These are phyloP conservation scores for Chalcis sispes DNA, from an alignment of 2,888 invertebrate species.

Conservation along the genomic window DNA sequence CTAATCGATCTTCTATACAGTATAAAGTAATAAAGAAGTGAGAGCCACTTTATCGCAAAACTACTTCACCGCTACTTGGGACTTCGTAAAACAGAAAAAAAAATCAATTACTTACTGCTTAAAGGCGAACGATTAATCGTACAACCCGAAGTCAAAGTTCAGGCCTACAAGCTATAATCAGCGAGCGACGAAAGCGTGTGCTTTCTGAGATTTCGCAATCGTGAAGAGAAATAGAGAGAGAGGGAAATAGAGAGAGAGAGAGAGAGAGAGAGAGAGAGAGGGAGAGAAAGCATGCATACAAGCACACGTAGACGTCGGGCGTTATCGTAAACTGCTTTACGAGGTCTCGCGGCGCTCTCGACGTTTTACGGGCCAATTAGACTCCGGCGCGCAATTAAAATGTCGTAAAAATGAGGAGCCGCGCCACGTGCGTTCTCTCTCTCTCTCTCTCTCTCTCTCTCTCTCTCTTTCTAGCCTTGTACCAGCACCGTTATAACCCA, in stretches of 20 bases:
- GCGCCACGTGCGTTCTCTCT: neutral
- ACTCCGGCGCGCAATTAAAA: slow-evolving; percentile 72
- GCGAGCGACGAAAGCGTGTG: neutral
- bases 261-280: too few species aligned
- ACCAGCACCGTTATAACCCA: slow-evolving; percentile 7
- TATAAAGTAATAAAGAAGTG: too few species aligned
- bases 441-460: slow-evolving; percentile 1
- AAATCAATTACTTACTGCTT: slow-evolving; percentile 4
- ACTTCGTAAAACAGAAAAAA: neutral
- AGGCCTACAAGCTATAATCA: neutral
- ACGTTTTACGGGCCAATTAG: slow-evolving; percentile 73
- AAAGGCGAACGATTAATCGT: neutral
- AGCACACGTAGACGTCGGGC: slow-evolving; percentile 37
- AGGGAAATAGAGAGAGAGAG: neutral
- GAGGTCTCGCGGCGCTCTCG: slow-evolving; percentile 61
- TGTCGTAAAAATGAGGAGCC: slow-evolving; percentile 71
- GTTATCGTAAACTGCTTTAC: slow-evolving; percentile 71
- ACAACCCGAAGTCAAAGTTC: slow-evolving; percentile 44
- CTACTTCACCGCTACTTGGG: neutral
- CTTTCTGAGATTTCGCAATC: slow-evolving; percentile 48
- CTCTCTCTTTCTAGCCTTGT: slow-evolving; percentile 56
- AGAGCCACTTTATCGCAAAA: too few species aligned
- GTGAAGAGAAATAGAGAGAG: too few species aligned
- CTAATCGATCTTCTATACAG: too few species aligned
- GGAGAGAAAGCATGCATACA: too few species aligned